Base-by-base conservation (phyloP, 2,888 invertebrate genomes). In the Campaea margaritaria region DNA sequence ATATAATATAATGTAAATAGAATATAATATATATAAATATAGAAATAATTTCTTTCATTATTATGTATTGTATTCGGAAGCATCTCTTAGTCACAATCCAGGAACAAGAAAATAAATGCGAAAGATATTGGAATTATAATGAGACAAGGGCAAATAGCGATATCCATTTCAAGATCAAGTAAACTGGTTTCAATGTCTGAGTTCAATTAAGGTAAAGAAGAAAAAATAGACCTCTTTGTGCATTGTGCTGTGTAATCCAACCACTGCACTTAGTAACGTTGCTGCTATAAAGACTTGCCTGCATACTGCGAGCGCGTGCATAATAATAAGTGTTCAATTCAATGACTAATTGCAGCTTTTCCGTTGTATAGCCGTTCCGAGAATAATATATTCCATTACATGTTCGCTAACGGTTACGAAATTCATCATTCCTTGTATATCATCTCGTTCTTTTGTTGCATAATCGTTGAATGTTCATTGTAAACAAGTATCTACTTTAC, bases 151-250 rank as follows among this genome's bases (percentile, higher is more conserved):
- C 58, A 65, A 58, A 60, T 43, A 55, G 43, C 49, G 50, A 47
- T 61, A 56, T 64, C 61, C 52, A 48, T 67, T 57, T 67, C 61
- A 68, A 59, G 62, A 58, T 52, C 66, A 70, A 71, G 67, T 66
- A 74, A 78, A 74, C 69, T 36, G 69, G 67, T 69, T 75, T 55
- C 55, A 69, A 69, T 66, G 53, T 55, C n/a, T 67, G 63, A 14
- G 57, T 64, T 58, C 53, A 48, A 62, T 65, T 68, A 67, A 74
- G 70, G 70, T 4, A 13, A 2, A 0, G 13, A 36, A n/a, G 13
- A 14, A 8, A 39, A 36, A 62, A 67, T 70, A 75, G 68, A 71
- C 70, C 65, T 50, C 69, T 63, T 64, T 56, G 66, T 59, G 47
- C 65, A 70, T 68, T 70, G 62, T 66, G 31, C 58, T 68, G 60